These are phyloP conservation scores for Podarcis raffonei DNA, from an alignment of 2,113 vertebrate genomes.

Conservation along the genomic window DNA sequence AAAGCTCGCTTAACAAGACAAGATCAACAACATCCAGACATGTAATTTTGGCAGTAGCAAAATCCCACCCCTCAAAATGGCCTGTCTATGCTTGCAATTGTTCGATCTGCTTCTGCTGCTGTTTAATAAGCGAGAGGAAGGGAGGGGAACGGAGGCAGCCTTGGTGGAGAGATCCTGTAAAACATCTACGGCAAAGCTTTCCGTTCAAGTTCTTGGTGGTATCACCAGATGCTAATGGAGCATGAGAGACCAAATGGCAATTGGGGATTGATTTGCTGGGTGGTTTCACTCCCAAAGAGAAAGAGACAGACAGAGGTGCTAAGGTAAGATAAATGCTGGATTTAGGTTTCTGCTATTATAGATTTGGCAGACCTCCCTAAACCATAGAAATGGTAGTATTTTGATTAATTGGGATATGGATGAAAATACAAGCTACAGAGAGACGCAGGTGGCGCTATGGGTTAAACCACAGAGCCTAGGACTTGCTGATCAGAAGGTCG, in stretches of 20 bases:
- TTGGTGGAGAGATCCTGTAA: neutral
- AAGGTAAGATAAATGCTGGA: slow-evolving; percentile 11
- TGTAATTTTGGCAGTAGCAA: neutral
- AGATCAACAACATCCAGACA: neutral
- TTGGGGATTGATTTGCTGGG: slow-evolving; percentile 8
- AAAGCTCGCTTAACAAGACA: neutral
- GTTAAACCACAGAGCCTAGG: too few species aligned
- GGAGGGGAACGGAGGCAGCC: too few species aligned
- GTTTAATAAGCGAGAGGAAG: slow-evolving; percentile 1
- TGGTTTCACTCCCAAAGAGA: neutral
- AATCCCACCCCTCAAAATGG: neutral
- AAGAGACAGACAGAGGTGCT: neutral
- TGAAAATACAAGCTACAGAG: too few species aligned
- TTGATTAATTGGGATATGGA: too few species aligned
- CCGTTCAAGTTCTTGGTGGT: neutral
- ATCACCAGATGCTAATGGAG: neutral
- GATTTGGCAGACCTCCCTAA: too few species aligned
- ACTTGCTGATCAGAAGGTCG: too few species aligned
- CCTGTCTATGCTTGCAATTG: slow-evolving; percentile 1
- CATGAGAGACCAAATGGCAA: slow-evolving; percentile 25
- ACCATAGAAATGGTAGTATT: too few species aligned
- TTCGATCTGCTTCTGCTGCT: slow-evolving; percentile 15
- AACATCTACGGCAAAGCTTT: neutral
- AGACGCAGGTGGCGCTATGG: too few species aligned
- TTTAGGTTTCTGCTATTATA: neutral